Evolutionary conservation across 2,113 vertebrate genomes (phyloP), one percentile per base, ranked within the genome.

Genomic region (Lagopus leucura): DNA sequence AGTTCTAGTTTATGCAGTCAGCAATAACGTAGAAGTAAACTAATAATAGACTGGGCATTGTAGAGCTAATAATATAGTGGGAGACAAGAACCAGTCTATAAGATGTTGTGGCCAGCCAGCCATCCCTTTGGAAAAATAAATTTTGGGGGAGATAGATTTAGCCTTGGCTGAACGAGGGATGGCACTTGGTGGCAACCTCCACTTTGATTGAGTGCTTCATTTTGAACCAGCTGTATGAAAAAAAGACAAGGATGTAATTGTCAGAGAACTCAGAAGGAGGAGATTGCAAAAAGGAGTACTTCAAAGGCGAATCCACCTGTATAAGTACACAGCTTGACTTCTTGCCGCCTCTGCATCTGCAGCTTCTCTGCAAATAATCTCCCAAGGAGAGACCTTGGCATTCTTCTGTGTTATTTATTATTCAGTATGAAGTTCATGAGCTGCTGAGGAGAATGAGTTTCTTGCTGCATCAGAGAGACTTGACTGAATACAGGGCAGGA

Each of bases 401-500:
- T 92, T 88, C 34, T 86, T 92, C 73, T 58, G 18, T 87, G 32
- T 61, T 80, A 45, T 87, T 94, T 92, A n/a, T 80, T 92, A 86
- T 88, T 77, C 45, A 82, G 13, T 21, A 38, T 57, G 66, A 15
- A 47, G 52, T 72, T 90, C 20, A 40, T 38, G 63, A 82, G 83
- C 15, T 16, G 48, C 60, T 34, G 19, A 13, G 58, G 50, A 83
- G 67, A 86, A 85, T 70, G 22, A 80, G 45, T 85, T 90, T 91
- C 30, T 67, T 82, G 27, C 50, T 66, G 48, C 43, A 71, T 77
- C 45, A 88, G 67, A 80, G 13, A 47, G 0, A 22, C 82, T 82
- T 77, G 40, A 63, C 54, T 88, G 75, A 91, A 64, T 36, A 58
- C 55, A 7, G 89, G 69, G 45, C 63, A 57, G 54, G n/a, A 94